phyloP scores from a whole-genome alignment of 2,113 vertebrate species.

The Corapipo altera region DNA sequence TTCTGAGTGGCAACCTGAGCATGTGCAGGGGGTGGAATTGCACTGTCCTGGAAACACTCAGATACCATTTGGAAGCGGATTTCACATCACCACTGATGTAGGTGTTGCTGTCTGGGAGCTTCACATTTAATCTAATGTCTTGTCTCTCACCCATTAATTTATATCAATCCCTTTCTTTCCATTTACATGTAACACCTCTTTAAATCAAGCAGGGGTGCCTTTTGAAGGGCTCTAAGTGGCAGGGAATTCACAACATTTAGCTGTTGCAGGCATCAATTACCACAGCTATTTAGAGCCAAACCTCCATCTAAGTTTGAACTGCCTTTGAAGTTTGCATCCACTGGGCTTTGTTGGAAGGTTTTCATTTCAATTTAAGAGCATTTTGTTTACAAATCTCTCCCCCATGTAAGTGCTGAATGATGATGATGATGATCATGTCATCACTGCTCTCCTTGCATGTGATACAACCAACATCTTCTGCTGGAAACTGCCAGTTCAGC shows the following conservation, averaged over 20 bases:
- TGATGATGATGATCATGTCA: neutral
- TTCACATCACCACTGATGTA: neutral
- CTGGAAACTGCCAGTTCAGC: neutral
- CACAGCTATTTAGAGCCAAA: neutral
- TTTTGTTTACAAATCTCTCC: neutral
- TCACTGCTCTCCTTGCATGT: neutral
- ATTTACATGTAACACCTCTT: neutral
- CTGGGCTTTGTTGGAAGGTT: neutral
- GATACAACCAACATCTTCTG: neutral
- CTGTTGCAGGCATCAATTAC: slow-evolving; percentile 16
- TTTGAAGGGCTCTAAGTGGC: neutral
- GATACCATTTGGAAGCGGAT: neutral
- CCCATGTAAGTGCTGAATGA: neutral
- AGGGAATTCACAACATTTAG: neutral
- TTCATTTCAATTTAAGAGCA: neutral
- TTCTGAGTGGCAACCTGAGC: neutral
- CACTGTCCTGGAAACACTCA: neutral
- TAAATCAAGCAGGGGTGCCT: neutral
- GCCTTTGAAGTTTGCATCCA: neutral
- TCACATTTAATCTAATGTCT: neutral
- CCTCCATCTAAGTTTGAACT: neutral
- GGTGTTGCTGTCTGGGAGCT: neutral
- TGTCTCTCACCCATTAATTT: slow-evolving; percentile 7
- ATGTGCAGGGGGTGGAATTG: neutral
- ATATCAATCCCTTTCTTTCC: slow-evolving; percentile 16